phyloP scores from a whole-genome alignment of 2,797 vertebrate species.

The Pristis pectinata region DNA sequence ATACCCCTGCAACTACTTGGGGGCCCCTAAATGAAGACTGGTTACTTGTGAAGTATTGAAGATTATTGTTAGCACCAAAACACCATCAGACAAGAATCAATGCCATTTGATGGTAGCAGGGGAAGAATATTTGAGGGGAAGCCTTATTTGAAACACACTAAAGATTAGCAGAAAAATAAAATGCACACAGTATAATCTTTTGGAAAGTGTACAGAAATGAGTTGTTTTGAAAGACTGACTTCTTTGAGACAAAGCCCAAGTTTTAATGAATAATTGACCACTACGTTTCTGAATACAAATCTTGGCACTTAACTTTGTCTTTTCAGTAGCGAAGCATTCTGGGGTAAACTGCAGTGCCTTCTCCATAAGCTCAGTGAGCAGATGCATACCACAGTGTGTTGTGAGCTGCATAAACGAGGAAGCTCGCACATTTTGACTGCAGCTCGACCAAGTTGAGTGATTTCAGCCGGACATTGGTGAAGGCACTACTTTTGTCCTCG shows the following conservation, averaged over 20 bases:
- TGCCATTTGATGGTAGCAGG: not conserved
- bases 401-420: not conserved
- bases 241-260: not conserved
- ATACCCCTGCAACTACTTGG: not conserved
- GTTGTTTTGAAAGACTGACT: not conserved
- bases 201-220: not conserved
- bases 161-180: not conserved
- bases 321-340: not conserved
- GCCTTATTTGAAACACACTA: not conserved
- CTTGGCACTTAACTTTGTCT: conserved; percentile 21
- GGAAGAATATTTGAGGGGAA: not conserved
- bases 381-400: not conserved
- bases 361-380: not conserved
- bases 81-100: not conserved
- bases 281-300: not conserved
- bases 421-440: not conserved
- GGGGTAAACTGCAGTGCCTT: not conserved
- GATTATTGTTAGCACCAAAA: not conserved
- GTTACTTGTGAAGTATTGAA: not conserved
- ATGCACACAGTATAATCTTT: not conserved
- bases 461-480: conserved; percentile 4
- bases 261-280: not conserved
- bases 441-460: not conserved
- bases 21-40: not conserved
- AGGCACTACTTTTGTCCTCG: not conserved